These are phyloP conservation scores for Triplophysa yarkandensis DNA, from an alignment of 2,797 vertebrate genomes.

Conservation along the genomic window DNA sequence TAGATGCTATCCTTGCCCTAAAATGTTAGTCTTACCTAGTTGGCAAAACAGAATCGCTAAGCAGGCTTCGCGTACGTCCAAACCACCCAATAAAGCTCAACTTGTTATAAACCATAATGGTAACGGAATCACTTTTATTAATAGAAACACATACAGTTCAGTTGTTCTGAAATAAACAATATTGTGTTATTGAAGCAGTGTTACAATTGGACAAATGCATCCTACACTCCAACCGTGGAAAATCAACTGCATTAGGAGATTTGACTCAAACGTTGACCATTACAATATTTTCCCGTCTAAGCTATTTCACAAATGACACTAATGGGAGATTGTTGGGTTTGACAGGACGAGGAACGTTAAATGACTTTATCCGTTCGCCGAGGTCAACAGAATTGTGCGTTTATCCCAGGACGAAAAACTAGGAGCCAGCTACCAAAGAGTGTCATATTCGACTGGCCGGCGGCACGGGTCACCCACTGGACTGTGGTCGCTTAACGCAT, in stretches of 20 bases:
- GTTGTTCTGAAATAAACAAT: conserved; percentile 63
- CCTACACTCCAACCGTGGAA: conserved; percentile 50
- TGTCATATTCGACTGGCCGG: not conserved
- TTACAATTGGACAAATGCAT: conserved; percentile 64
- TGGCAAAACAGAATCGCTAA: conserved; percentile 40
- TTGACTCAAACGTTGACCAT: conserved; percentile 52
- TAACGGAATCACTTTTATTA: conserved; percentile 65
- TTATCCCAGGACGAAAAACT: conserved; percentile 30
- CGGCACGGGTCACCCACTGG: not conserved
- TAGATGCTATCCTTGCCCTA: not conserved
- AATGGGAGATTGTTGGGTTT: conserved; percentile 45
- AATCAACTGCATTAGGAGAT: conserved; percentile 50
- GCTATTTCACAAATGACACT: conserved; percentile 60
- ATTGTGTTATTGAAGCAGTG: conserved; percentile 60
- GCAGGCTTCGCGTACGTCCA: conserved; percentile 42
- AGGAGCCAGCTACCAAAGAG: conserved; percentile 52
- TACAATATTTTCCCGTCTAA: conserved; percentile 54
- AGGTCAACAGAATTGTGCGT: conserved; percentile 38
- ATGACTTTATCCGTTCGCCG: conserved; percentile 45
- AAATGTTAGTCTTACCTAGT: conserved; percentile 40
- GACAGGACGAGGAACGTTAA: too few relatives aligned
- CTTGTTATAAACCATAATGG: conserved; percentile 57
- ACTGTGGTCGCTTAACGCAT: not conserved
- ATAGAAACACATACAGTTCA: conserved; percentile 68
- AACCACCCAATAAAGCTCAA: conserved; percentile 56